Base-by-base conservation (phyloP, 2,113 vertebrate genomes). In the Telmatochromis bifrenatus region DNA sequence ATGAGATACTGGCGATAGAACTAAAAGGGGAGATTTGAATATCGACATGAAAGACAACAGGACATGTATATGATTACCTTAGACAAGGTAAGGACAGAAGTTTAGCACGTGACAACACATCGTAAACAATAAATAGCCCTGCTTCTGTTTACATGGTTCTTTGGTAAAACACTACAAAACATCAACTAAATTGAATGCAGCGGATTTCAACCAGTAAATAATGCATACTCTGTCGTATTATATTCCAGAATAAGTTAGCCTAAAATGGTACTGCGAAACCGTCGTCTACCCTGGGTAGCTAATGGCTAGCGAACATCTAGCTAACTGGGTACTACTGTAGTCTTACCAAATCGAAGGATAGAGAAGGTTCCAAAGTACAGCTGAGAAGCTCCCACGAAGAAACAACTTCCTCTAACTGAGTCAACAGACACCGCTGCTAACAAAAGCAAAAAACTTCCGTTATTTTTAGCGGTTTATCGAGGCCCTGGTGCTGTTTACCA, bases 401-500 rank as follows among this genome's bases (percentile, higher is more conserved):
- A 79, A 84, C 2, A 1, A 4, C 28, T 60, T 28, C 39, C 7
- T 81, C 10, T 1, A 4, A 31, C 10, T 13, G 10, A 35, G 7
- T 9, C 10, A 12, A 19, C 23, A 21, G 14, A 17, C n/a, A 21
- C 37, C 3, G 21, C 11, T 15, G 37, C 37, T 14, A 58, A 49
- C 51, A 82, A 82, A 17, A 37, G 7, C 19, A 17, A 33, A 2
- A 15, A 3, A 2, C 7, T 2, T 15, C 9, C 31, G 9, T 80
- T 79, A 4, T 85, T 79, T 51, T 5, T 35, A 15, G 5, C 35
- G 14, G 28, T 21, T 26, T 15, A 4, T 62, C n/a, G 9, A 54
- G 75, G 77, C 90, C 85, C 75, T 10, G 10, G 26, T 68, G 65
- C 33, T 91, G 92, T 95, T 95, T 92, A 90, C 73, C 87, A 93